Percentiles rank a stretch among this genome's conserved stretches.
phyloP scores from a whole-genome alignment of 2,888 invertebrate species.

The Pollenia labialis region DNA sequence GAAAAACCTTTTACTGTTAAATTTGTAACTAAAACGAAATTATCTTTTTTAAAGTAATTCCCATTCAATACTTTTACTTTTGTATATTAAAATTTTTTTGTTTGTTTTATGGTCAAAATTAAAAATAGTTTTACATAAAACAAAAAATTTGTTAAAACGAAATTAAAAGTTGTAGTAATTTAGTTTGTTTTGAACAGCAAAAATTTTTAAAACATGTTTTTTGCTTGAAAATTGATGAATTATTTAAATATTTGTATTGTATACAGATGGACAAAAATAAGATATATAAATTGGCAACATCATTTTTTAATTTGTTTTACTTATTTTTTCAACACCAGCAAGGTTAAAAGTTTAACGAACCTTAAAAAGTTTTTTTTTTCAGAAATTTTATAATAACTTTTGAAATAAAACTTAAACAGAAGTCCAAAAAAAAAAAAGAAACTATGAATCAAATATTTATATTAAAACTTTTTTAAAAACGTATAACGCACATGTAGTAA shows the following conservation, averaged over 20 bases:
- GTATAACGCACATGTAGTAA: not conserved
- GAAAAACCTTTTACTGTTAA: slow-evolving; percentile 25
- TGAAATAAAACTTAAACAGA: slow-evolving; percentile 1
- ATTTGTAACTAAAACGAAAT: too few species aligned
- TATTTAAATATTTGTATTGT: slow-evolving; percentile 6
- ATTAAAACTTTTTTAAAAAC: not conserved
- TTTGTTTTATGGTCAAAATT: not conserved
- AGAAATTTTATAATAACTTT: not conserved
- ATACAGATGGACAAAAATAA: not conserved
- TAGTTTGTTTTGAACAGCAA: too few species aligned
- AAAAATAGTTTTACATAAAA: slow-evolving; percentile 10
- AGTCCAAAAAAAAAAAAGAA: not conserved
- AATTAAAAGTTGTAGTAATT: not conserved
- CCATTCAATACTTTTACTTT: slow-evolving; percentile 25
- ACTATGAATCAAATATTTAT: not conserved
- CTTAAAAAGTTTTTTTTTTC: not conserved
- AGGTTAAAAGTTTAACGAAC: slow-evolving; percentile 57
- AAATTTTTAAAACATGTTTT: not conserved
- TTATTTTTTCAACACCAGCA: slow-evolving; percentile 19
- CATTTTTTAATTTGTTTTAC: slow-evolving; percentile 8
- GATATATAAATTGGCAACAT: slow-evolving; percentile 13
- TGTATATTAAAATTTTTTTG: not conserved
- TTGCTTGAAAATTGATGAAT: not conserved
- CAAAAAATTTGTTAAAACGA: not conserved
- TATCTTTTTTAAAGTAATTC: too few species aligned